A percentile compares a stretch with the other conserved stretches of the same genome.
Evolutionary conservation across 64 coral and sea anemone genomes (phyloP).

Genomic region (Dendrophyllia cribrosa): DNA sequence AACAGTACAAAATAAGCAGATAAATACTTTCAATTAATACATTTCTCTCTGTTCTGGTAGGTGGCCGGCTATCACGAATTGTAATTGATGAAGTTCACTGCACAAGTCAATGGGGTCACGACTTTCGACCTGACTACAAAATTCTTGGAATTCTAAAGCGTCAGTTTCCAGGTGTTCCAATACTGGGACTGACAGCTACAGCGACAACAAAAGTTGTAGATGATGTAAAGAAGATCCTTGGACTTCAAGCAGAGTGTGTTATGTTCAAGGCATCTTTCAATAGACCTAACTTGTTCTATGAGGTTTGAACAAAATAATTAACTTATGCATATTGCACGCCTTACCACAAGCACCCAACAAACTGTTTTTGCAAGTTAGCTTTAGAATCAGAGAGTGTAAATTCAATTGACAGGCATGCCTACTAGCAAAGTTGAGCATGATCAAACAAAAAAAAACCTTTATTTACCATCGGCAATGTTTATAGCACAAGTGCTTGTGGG

Average conservation of each 20-base stretch:
- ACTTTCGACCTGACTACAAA: slow-evolving; percentile 99
- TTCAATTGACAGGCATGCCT: too few relatives aligned
- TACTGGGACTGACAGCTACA: slow-evolving; percentile 97
- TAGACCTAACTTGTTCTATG: slow-evolving; percentile 90
- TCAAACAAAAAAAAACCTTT: too few relatives aligned
- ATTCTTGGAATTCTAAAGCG: slow-evolving; percentile 97
- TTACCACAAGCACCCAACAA: too few relatives aligned
- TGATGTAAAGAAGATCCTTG: slow-evolving; percentile 94
- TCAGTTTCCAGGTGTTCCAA: slow-evolving; percentile 88
- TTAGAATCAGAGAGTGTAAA: too few relatives aligned
- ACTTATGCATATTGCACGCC: too few relatives aligned
- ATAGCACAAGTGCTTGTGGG: too few relatives aligned
- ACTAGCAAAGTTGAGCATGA: too few relatives aligned
- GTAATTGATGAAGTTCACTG: slow-evolving; percentile 99
- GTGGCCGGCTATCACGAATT: slow-evolving; percentile 82
- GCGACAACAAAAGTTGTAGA: slow-evolving; percentile 93
- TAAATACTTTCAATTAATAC: too few relatives aligned
- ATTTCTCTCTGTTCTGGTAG: neutral
- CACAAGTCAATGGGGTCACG: slow-evolving; percentile 98
- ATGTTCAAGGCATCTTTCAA: slow-evolving; percentile 96
- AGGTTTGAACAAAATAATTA: slow-evolving; percentile 58
- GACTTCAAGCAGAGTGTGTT: slow-evolving; percentile 78
- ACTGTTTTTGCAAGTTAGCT: too few relatives aligned
- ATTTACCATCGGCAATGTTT: too few relatives aligned
- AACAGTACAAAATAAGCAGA: too few relatives aligned